Conservation (phyloP, 2,113 vertebrate species). For the Semicossyphus pulcher region DNA sequence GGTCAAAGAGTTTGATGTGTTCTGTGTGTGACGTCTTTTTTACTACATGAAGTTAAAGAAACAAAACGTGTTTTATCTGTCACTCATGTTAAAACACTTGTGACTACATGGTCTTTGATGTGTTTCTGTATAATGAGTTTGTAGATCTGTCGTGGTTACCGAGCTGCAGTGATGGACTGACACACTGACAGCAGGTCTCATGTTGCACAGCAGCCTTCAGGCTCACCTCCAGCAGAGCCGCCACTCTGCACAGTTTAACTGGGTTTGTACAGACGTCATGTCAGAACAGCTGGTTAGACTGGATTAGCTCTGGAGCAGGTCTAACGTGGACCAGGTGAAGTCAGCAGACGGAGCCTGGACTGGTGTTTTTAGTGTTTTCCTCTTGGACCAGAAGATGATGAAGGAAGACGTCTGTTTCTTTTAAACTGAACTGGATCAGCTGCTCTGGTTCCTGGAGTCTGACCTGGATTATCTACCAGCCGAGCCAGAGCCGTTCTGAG, state of each 20-base stretch:
- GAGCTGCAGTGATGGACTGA: background rate
- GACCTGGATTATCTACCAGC: conserved; percentile 7
- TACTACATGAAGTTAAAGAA: too few species aligned
- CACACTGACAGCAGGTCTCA: conserved; percentile 29
- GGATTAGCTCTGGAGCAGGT: conserved; percentile 3
- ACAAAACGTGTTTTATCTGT: too few species aligned
- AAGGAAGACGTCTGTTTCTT: conserved; percentile 2
- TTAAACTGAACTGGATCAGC: conserved; percentile 27
- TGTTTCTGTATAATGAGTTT: background rate
- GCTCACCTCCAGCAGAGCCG: conserved; percentile 44
- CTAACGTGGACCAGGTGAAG: background rate
- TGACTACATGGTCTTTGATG: too few species aligned
- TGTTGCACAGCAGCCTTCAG: conserved; percentile 42
- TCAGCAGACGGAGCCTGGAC: background rate
- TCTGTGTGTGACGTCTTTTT: too few species aligned
- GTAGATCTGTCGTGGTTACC: background rate
- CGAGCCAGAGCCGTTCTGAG: background rate
- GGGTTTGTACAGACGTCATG: background rate
- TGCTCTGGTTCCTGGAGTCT: conserved; percentile 18
- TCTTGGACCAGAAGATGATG: conserved; percentile 4
- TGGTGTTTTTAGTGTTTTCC: background rate
- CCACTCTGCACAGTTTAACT: background rate
- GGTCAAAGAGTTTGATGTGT: too few species aligned
- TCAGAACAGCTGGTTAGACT: background rate
- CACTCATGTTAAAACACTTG: too few species aligned